Evolutionary conservation across 2,888 invertebrate species (phyloP), one percentile per base, ranked within the genome.

Genomic region (Strigamia maritima): DNA sequence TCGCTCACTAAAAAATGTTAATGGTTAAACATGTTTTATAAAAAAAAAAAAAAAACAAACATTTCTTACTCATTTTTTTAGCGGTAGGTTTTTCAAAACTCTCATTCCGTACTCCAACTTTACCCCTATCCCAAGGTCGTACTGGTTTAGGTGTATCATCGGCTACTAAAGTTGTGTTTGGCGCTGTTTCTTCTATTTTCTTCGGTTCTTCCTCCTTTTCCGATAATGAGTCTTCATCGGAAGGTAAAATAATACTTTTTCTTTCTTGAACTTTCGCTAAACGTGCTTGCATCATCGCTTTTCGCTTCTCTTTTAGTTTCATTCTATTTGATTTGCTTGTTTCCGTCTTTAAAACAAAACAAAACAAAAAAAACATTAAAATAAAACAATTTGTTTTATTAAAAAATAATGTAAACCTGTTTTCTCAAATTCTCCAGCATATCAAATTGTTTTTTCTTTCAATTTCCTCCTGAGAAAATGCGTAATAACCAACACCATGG

Each of bases 401-500:
- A 26, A 12, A 6, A 26, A 31, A 35, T 31, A 22, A n/a, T 31
- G 10, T 22, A 75, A 75, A 75, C 87, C 84, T 87, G 84, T 81
- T 86, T 82, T 81, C 95, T 89, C 35, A 92, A 86, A 81, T 91
- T 90, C 77, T 90, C 88, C 79, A 98, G 87, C 82, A 91, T 91
- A 77, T 91, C 91, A 88, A 95, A 93, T 86, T 98, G 95, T 83
- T 91, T 90, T 0, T 89, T 87, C 97, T 90, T 83, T 91, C 90
- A 1, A 89, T 89, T 83, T 95, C 94, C 83, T 97, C 93, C 74
- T 92, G 93, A 16, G 96, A 94, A 86, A 98, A 97, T 26, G 92
- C 90, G 86, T 92, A 97, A 87, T 94, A 98, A 6, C 94, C 94
- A 22, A 95, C 95, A 84, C 97, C 98, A 85, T 97, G 97, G 14